phyloP scores from a whole-genome alignment of 2,797 vertebrate genomes.

The Oreortyx pictus region DNA sequence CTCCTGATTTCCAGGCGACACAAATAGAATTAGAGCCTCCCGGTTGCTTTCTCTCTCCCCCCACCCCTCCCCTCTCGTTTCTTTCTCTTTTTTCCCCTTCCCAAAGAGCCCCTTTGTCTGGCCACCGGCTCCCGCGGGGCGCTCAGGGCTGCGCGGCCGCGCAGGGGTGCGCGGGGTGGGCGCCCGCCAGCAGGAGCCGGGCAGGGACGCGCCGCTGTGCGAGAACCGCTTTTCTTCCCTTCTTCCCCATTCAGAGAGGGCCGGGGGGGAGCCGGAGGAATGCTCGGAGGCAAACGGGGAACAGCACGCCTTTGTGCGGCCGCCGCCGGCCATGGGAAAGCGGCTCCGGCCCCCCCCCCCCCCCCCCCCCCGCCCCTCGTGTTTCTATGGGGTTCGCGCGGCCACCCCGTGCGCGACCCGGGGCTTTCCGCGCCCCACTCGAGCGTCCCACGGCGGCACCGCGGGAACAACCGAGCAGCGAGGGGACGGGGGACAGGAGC shows the following conservation, averaged over 20 bases:
- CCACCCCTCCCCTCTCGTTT: not conserved
- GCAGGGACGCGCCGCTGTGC: slow-evolving; percentile 52
- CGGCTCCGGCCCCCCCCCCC: slow-evolving; percentile 74
- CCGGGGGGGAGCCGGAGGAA: slow-evolving; percentile 84
- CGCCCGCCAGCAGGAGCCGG: not conserved
- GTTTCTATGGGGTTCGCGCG: slow-evolving; percentile 79
- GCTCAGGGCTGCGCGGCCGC: slow-evolving; percentile 15
- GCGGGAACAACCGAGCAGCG: no score
- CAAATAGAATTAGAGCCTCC: slow-evolving; percentile 97
- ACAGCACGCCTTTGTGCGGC: slow-evolving; percentile 93
- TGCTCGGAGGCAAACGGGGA: slow-evolving; percentile 87
- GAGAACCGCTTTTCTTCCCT: slow-evolving; percentile 83
- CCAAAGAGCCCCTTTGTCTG: slow-evolving; percentile 87
- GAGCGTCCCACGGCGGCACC: no score
- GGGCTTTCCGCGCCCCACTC: not conserved
- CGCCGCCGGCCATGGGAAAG: slow-evolving; percentile 86
- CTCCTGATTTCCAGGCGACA: slow-evolving; percentile 95
- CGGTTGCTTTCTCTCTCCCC: slow-evolving; percentile 1
- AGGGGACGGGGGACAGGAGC: no score
- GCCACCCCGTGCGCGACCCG: not conserved
- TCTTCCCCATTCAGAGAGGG: slow-evolving; percentile 75
- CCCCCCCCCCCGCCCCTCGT: slow-evolving; percentile 78
- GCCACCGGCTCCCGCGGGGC: slow-evolving; percentile 77
- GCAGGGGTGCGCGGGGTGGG: slow-evolving; percentile 43
- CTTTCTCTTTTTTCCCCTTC: slow-evolving; percentile 73